Evolutionary conservation across 2,888 invertebrate species (phyloP).

Genomic region (Hemaris fuciformis): DNA sequence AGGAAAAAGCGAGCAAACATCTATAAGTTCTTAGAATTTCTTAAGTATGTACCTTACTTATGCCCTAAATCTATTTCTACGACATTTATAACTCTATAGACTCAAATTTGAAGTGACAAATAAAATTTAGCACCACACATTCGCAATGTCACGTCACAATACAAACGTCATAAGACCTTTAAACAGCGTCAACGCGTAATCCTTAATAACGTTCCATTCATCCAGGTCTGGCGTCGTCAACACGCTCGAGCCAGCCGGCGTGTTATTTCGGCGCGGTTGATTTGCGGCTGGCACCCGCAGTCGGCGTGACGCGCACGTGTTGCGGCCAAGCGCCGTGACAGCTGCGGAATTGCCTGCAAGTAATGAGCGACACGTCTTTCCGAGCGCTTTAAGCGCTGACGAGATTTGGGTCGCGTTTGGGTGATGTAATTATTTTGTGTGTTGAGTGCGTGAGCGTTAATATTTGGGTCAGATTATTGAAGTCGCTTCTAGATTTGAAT

Average conservation of each 20-base stretch:
- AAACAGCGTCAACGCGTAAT: neutral
- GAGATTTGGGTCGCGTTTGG: conserved; percentile 2
- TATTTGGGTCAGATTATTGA: neutral
- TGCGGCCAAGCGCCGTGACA: conserved; percentile 28
- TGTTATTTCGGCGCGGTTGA: conserved; percentile 10
- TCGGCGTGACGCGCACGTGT: conserved; percentile 22
- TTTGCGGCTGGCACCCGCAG: conserved; percentile 23
- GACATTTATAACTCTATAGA: no score
- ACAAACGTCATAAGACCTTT: neutral
- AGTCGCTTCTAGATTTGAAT: neutral
- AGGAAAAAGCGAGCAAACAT: no score
- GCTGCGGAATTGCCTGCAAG: conserved; percentile 26
- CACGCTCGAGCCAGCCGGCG: neutral
- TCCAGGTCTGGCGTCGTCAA: neutral
- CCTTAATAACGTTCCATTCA: conserved; percentile 1
- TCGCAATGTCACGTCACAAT: neutral
- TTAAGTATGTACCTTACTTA: no score
- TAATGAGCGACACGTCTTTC: conserved; percentile 14
- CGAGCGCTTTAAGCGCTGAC: neutral
- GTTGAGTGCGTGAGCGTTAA: neutral
- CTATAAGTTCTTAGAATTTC: no score
- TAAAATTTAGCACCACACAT: no score
- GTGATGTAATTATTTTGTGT: neutral
- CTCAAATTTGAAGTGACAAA: no score
- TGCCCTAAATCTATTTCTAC: no score